phyloP scores from a whole-genome alignment of 2,797 vertebrate species.

The Pseudopleuronectes americanus region DNA sequence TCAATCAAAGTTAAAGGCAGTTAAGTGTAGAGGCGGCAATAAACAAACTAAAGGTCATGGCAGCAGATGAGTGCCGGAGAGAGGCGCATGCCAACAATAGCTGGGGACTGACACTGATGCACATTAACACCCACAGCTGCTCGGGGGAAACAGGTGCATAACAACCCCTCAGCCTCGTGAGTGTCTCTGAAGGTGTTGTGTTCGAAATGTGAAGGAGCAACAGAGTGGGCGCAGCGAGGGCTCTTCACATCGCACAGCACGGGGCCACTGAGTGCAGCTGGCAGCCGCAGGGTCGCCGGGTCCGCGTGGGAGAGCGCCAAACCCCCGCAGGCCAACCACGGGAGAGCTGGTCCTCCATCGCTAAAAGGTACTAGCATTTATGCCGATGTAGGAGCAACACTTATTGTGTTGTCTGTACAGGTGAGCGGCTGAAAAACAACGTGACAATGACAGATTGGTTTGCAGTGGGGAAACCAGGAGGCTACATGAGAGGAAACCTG shows the following conservation, averaged over 20 bases:
- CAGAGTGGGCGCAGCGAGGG: constrained; percentile 44
- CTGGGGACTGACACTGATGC: constrained; percentile 40
- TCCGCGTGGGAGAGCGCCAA: constrained; percentile 24
- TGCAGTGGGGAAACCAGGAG: neutral
- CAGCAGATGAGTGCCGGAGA: constrained; percentile 36
- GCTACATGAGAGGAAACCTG: neutral
- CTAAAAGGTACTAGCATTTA: constrained; percentile 12
- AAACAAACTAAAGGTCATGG: constrained; percentile 52
- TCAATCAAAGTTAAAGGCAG: constrained; percentile 42
- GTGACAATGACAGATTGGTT: neutral
- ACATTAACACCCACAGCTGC: constrained; percentile 65
- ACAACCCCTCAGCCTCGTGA: constrained; percentile 39
- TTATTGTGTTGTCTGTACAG: neutral
- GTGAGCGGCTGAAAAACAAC: neutral
- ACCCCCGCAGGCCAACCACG: neutral
- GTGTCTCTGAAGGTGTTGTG: constrained; percentile 38
- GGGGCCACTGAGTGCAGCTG: constrained; percentile 35
- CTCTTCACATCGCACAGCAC: constrained; percentile 36
- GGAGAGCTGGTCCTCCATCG: constrained; percentile 4
- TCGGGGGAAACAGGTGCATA: constrained; percentile 59
- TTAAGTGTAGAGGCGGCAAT: constrained; percentile 16
- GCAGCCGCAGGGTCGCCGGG: constrained; percentile 16
- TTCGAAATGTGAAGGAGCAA: constrained; percentile 45
- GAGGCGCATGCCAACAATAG: constrained; percentile 40
- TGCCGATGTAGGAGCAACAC: neutral